Percentiles rank a stretch among this genome's conserved stretches.
Evolutionary conservation across 1,140 invertebrate species (phyloP).

Genomic region (Hirudo medicinalis): DNA sequence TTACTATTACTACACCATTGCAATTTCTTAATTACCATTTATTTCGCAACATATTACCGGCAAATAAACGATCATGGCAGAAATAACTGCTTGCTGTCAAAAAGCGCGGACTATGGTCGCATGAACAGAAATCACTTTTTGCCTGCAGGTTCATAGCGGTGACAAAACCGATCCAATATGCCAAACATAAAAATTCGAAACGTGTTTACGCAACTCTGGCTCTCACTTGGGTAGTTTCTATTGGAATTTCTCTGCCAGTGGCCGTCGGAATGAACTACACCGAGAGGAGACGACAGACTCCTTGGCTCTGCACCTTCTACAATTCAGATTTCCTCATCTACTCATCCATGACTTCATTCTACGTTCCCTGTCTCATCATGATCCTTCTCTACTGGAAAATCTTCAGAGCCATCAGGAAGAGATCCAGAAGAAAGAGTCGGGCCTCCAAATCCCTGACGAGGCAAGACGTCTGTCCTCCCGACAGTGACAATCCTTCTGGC

Average conservation of each 20-base stretch:
- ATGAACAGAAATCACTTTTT: too few relatives aligned
- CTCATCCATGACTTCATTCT: constrained; percentile 21
- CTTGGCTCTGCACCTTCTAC: constrained; percentile 68
- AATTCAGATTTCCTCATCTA: constrained; percentile 73
- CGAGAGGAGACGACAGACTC: constrained; percentile 14
- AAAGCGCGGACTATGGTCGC: too few relatives aligned
- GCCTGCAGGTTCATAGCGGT: constrained; percentile 79
- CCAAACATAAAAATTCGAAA: constrained; percentile 84
- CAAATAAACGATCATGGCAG: too few relatives aligned
- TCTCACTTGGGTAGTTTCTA: constrained; percentile 81
- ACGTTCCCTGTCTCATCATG: constrained; percentile 19
- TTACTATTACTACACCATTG: too few relatives aligned
- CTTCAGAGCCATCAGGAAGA: constrained; percentile 17
- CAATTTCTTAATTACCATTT: too few relatives aligned
- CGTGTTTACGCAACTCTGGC: constrained; percentile 80
- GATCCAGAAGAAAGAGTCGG: constrained; percentile 1
- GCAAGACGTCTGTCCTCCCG: not conserved
- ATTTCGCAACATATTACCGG: too few relatives aligned
- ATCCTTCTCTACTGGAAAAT: constrained; percentile 21
- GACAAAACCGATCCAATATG: constrained; percentile 90
- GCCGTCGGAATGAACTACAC: constrained; percentile 68
- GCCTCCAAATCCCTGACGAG: not conserved
- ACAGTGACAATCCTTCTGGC: not conserved
- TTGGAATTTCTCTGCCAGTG: constrained; percentile 83
- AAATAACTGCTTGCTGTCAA: too few relatives aligned